Base-by-base conservation (phyloP, 1,140 invertebrate genomes). In the Drosophila ogumai region DNA sequence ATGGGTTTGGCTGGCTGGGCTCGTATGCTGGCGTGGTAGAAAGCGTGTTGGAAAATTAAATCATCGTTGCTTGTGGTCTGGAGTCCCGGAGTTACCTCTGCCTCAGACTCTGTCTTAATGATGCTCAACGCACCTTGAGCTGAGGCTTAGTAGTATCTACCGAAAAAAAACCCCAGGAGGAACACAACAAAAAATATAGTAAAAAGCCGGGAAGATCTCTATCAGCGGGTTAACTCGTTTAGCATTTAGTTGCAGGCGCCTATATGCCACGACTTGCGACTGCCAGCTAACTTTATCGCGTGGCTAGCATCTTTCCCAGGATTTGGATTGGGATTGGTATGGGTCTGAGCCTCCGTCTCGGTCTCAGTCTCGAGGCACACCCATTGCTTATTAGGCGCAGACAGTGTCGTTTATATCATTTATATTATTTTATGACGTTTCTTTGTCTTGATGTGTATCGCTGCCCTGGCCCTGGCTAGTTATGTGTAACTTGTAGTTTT, bases 41-140 rank as follows among this genome's bases (percentile, higher is more conserved):
- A 91, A 91, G 86, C 86, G 86, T 90, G 86, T 82, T 90, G 81
- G 84, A 82, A 91, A 91, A 91, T 88, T 91, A 91, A 88, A 91
- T 91, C 88, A 91, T 91, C 88, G 82, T 84, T 77, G 75, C 67
- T 75, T 71, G 81, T 78, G 78, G 77, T 73, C 67, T 22, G 38
- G 31, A 74, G 41, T 59, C 50, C 49, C 72, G 56, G 56, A 54
- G 54, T 43, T 59, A 15, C 57, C 60, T 38, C 49, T 41, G 57
- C 25, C 55, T 58, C 55, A 38, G 52, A 38, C 52, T 55, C 65
- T 78, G 75, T 56, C 84, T 66, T 88, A 90, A 90, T 88, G 85
- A 90, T 88, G 85, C 58, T 52, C 69, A 75, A 85, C 85, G 85
- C 85, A 90, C 85, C 85, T 90, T 81, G 66, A 88, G 75, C 73